Base-by-base conservation (phyloP, 2,797 vertebrate species). In the Odontamblyopus lacepedii region DNA sequence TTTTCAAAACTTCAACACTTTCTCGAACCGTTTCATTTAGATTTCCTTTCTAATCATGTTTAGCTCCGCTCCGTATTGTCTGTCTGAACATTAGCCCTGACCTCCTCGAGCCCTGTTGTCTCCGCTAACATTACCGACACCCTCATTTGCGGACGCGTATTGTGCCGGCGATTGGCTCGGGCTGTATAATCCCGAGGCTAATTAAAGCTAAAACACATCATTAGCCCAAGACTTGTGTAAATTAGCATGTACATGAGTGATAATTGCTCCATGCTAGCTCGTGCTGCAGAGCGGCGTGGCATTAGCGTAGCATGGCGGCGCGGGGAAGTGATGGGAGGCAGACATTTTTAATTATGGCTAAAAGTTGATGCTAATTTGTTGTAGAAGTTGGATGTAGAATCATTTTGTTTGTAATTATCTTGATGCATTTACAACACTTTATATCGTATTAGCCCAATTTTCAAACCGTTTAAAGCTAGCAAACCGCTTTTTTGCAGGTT, bases 141-240 rank as follows among this genome's bases (percentile, higher is more conserved):
- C n/a, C 44, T 53, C 16, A 67, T 67, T 67, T 67, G 50, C 23
- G 2, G 27, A 26, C 48, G 32, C 50, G 9, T 30, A 67, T 67
- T 67, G 65, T 53, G 48, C 8, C 32, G 26, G 26, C 15, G 16
- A 53, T 67, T 67, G 51, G 26, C 29, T 30, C 48, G 5, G 26
- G 12, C 65, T 32, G 44, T 68, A 68, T 53, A 67, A 67, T 67
- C 16, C 16, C 18, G 48, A 67, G 27, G 48, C 48, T 67, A 67
- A 67, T 67, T 67, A 67, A 67, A 53, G 50, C 48, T 67, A 67
- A 67, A 67, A 67, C 50, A 53, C 50, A 53, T 53, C 50, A 67
- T 67, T 67, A 67, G 65, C 26, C 53, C 6, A 27, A 67, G 65
- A 53, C 65, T 53, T 67, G 27, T 30, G 65, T 55, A 53, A 67